phyloP scores from a whole-genome alignment of 2,888 invertebrate species.

The Tetragonisca angustula region DNA sequence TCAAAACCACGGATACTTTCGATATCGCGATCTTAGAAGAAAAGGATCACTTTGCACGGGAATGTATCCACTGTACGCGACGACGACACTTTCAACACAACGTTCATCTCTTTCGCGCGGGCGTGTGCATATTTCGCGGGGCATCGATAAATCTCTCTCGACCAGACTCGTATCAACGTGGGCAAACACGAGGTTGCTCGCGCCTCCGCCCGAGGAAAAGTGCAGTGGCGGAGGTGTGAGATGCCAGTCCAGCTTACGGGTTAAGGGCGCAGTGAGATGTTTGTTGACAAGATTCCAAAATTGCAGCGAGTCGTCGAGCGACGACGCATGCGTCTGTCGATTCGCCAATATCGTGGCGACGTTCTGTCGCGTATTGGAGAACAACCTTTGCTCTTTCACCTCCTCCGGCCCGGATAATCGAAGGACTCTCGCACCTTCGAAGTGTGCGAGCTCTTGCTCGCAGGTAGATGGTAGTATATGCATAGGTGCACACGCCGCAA shows the following conservation, averaged over 20 bases:
- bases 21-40: neutral
- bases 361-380: slow-evolving; percentile 68
- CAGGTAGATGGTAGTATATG: slow-evolving; percentile 18
- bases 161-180: neutral
- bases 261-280: slow-evolving; percentile 59
- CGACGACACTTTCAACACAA: neutral
- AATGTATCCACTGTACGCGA: neutral
- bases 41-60: neutral
- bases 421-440: slow-evolving; percentile 44
- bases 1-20: neutral
- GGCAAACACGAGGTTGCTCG: neutral
- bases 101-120: neutral
- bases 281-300: slow-evolving; percentile 80
- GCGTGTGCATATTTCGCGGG: neutral
- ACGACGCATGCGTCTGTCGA: slow-evolving; percentile 68
- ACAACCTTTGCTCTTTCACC: slow-evolving; percentile 62
- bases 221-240: neutral
- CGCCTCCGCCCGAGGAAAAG: neutral
- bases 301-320: slow-evolving; percentile 58
- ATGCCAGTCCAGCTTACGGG: slow-evolving; percentile 27
- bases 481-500: slow-evolving; percentile 45
- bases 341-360: slow-evolving; percentile 78
- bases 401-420: slow-evolving; percentile 59
- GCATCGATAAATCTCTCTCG: neutral
- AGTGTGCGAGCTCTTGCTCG: slow-evolving; percentile 30